Evolutionary conservation across 2,797 vertebrate species (phyloP), one percentile per base, ranked within the genome.

Genomic region (Pseudocheirus occidentalis): DNA sequence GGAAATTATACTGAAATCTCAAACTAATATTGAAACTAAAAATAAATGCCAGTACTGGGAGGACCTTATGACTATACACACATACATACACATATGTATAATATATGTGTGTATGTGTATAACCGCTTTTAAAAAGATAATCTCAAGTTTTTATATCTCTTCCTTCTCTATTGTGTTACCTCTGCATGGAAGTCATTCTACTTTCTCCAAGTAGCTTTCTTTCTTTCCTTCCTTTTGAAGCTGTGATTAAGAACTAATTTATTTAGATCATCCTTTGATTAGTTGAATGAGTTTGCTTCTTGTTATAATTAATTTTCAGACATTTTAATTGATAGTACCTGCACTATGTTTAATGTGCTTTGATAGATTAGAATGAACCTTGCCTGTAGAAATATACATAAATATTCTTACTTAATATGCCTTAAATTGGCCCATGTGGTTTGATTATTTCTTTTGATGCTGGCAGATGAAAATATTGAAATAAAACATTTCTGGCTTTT

Each of bases 241-340:
- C 59, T 97, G 94, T 97, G 97, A 97, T 97, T 97, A 97, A 96
- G 95, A 97, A 93, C 93, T 96, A 97, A 97, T 97, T 97, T 97
- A 97, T 97, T 98, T 97, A 97, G 97, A 96, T 96, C 93, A 97
- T 91, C 29, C 92, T 96, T 92, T 98, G 96, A 98, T 98, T 98
- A 98, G 93, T 95, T 97, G 95, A 98, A 97, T 97, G 97, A 97
- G 95, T 96, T 66, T 97, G 59, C 90, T 98, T 97, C 95, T 97
- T 97, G 92, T 98, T 98, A 59, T 97, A 95, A 96, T 1, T 97
- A 97, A 94, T 96, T 98, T 98, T 94, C 95, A 98, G 97, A 95
- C 81, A 95, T 96, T 97, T 98, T 98, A 98, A 98, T 97, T 98
- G 95, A 96, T 97, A 95, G 93, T 97, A 97, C 97, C 96, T 93